These are phyloP conservation scores for Philereme transversata DNA, from an alignment of 2,888 invertebrate genomes.

Conservation along the genomic window DNA sequence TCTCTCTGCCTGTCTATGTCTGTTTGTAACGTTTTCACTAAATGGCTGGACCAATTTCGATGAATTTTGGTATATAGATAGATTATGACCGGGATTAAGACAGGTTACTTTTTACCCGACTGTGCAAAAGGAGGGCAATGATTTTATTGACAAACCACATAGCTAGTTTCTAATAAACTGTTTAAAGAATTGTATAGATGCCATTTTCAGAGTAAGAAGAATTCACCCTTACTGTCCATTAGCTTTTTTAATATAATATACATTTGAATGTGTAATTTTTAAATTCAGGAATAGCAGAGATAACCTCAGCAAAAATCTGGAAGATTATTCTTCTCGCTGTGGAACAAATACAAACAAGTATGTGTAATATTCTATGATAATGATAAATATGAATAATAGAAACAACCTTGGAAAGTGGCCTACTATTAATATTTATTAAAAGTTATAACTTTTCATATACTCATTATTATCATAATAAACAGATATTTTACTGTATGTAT, in stretches of 20 bases:
- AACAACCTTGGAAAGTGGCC: constrained; percentile 38
- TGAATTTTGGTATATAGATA: too few species aligned
- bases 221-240: not conserved
- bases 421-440: constrained; percentile 65
- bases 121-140: too few species aligned
- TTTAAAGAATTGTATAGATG: not conserved
- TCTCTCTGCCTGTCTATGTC: too few species aligned
- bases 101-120: too few species aligned
- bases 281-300: constrained; percentile 79
- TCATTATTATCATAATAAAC: not conserved
- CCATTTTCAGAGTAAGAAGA: not conserved
- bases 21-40: too few species aligned
- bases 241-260: not conserved
- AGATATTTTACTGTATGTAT: not conserved
- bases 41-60: too few species aligned
- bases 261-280: constrained; percentile 48
- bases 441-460: constrained; percentile 11
- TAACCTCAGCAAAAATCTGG: constrained; percentile 73
- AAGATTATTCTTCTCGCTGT: constrained; percentile 70
- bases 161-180: too few species aligned
- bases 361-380: constrained; percentile 57
- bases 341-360: constrained; percentile 79
- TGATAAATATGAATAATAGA: constrained; percentile 48
- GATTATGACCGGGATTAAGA: too few species aligned
- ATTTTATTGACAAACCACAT: too few species aligned